Conservation (phyloP, 1,140 invertebrate species). For the Procambarus virginalis region DNA sequence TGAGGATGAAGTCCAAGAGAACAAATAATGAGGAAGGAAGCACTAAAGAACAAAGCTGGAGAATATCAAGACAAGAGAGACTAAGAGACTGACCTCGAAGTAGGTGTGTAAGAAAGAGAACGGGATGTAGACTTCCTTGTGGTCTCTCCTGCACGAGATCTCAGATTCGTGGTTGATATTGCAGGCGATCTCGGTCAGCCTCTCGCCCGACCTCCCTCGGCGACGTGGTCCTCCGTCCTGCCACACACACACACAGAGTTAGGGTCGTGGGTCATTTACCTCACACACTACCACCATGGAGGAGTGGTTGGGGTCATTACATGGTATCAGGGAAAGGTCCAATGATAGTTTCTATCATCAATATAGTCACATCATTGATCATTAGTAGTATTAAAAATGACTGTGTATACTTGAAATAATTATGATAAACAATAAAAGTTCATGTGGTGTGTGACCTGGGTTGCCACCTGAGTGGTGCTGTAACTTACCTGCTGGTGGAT, state of each 20-base stretch:
- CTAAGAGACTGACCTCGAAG: conserved; percentile 84
- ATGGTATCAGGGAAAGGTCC: too few relatives aligned
- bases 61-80: background rate
- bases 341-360: too few relatives aligned
- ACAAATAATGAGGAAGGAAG: background rate
- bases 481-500: conserved; percentile 7
- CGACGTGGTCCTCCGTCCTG: background rate
- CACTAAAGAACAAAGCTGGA: background rate
- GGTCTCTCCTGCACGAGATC: conserved; percentile 86
- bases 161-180: conserved; percentile 91
- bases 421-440: too few relatives aligned
- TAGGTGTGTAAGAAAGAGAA: conserved; percentile 95
- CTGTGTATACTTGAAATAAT: too few relatives aligned
- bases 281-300: background rate
- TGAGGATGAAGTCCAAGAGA: too few relatives aligned
- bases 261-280: too few relatives aligned
- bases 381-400: too few relatives aligned
- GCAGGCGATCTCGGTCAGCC: conserved; percentile 84
- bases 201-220: conserved; percentile 3
- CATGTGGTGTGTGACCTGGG: too few relatives aligned
- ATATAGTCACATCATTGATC: too few relatives aligned
- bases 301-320: too few relatives aligned
- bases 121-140: conserved; percentile 87
- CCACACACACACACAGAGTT: background rate
- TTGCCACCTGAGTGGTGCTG: too few relatives aligned